Evolutionary conservation across 1,140 invertebrate species (phyloP).

Genomic region (Bombus huntii): DNA sequence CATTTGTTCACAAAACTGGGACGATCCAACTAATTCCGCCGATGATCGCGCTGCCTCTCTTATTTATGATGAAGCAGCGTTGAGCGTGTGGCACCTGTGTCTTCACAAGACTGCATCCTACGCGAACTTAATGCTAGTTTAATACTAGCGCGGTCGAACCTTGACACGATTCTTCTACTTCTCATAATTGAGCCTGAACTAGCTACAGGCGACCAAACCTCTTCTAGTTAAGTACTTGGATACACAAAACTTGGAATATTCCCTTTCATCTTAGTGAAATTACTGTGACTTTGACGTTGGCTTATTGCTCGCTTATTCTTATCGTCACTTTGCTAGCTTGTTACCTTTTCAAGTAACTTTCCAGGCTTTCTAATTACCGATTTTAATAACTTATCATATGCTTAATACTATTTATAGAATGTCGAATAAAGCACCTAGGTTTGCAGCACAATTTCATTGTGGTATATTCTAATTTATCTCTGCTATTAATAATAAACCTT

Average conservation of each 20-base stretch:
- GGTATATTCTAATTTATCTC: no score
- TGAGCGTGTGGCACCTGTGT: conserved; percentile 32
- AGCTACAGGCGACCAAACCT: conserved; percentile 18
- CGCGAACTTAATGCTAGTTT: conserved; percentile 35
- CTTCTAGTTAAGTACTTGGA: not conserved
- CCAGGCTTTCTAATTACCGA: no score
- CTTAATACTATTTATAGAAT: no score
- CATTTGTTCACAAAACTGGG: not conserved
- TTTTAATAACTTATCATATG: no score
- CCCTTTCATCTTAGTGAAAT: not conserved
- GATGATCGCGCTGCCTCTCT: not conserved
- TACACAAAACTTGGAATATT: not conserved
- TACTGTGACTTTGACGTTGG: no score
- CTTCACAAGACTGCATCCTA: conserved; percentile 33
- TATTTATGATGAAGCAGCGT: conserved; percentile 27
- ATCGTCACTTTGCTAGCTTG: not conserved
- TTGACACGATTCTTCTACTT: conserved; percentile 52
- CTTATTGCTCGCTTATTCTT: no score
- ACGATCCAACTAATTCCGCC: not conserved
- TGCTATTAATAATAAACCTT: no score
- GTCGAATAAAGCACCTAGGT: no score
- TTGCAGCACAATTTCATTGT: no score
- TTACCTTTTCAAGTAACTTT: no score
- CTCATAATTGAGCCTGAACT: conserved; percentile 25
- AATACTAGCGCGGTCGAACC: conserved; percentile 28